phyloP scores from a whole-genome alignment of 37 sponge, comb jelly and placozoan genomes.

The Spongilla lacustris region DNA sequence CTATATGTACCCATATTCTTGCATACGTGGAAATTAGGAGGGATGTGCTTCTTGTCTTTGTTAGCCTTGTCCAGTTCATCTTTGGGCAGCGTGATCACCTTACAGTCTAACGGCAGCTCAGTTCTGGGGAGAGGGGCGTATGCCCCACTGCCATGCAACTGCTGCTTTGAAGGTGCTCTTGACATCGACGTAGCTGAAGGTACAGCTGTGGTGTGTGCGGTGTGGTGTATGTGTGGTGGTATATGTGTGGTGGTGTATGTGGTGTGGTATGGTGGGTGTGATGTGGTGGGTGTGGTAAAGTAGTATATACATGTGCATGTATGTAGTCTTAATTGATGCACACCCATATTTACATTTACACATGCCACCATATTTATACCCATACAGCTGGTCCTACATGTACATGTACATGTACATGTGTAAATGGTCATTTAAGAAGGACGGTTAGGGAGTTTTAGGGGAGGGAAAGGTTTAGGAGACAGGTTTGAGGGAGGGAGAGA shows the following conservation, averaged over 20 bases:
- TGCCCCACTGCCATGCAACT: neutral
- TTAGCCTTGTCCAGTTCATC: slow-evolving; percentile 90
- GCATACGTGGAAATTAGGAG: slow-evolving; percentile 71
- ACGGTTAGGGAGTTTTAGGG: too few relatives aligned
- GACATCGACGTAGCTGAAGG: neutral
- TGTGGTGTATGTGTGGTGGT: too few relatives aligned
- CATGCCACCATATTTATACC: too few relatives aligned
- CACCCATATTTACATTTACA: neutral
- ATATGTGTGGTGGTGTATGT: too few relatives aligned
- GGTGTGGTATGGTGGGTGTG: too few relatives aligned
- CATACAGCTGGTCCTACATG: neutral
- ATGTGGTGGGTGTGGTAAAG: too few relatives aligned
- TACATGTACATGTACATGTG: slow-evolving; percentile 6
- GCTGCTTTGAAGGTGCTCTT: neutral
- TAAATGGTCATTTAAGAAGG: too few relatives aligned
- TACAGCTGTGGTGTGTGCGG: neutral
- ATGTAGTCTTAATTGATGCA: neutral
- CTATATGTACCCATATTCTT: too few relatives aligned
- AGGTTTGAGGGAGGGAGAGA: too few relatives aligned
- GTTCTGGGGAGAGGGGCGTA: neutral
- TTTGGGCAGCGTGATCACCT: slow-evolving; percentile 67
- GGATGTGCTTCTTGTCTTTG: slow-evolving; percentile 88
- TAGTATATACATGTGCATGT: too few relatives aligned
- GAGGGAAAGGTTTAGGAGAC: too few relatives aligned
- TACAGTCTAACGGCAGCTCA: slow-evolving; percentile 28